Percentiles rank a stretch among this genome's conserved stretches.
Conservation (phyloP, 2,888 invertebrate genomes). For the Lasioglossum lativentre region DNA sequence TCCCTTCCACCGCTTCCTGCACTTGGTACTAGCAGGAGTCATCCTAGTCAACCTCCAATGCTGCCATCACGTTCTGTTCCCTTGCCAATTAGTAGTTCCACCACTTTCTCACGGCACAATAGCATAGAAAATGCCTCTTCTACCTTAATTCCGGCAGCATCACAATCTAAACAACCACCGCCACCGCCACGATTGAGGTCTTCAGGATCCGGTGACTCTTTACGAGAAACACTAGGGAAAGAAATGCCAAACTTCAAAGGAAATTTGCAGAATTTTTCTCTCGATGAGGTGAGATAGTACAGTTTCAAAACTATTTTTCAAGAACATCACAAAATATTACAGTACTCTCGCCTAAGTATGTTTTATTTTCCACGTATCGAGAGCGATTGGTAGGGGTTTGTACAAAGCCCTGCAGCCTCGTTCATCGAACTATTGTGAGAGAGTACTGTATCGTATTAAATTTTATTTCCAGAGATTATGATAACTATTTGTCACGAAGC, state of each 20-base stretch:
- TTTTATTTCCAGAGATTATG: neutral
- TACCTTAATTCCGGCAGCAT: constrained; percentile 60
- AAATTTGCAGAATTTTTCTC: constrained; percentile 82
- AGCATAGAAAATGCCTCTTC: constrained; percentile 74
- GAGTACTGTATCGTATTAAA: neutral
- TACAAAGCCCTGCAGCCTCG: neutral
- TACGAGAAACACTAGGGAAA: constrained; percentile 81
- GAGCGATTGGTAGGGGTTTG: neutral
- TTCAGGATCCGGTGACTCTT: constrained; percentile 77
- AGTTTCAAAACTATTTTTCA: constrained; percentile 1
- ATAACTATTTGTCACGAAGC: neutral
- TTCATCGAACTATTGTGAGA: neutral
- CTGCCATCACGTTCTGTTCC: constrained; percentile 77
- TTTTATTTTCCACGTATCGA: neutral
- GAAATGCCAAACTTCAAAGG: constrained; percentile 83
- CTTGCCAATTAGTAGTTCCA: constrained; percentile 72
- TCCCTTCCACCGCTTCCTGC: constrained; percentile 75
- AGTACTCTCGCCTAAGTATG: neutral
- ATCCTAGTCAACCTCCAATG: constrained; percentile 74
- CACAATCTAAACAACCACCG: constrained; percentile 77
- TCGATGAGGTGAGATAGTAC: constrained; percentile 83
- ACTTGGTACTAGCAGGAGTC: constrained; percentile 71
- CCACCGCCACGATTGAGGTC: constrained; percentile 81
- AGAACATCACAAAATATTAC: neutral
- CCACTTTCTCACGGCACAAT: constrained; percentile 76